A percentile compares a stretch with the other conserved stretches of the same genome.
Conservation (phyloP, 2,113 vertebrate species). For the Vulpes lagopus region DNA sequence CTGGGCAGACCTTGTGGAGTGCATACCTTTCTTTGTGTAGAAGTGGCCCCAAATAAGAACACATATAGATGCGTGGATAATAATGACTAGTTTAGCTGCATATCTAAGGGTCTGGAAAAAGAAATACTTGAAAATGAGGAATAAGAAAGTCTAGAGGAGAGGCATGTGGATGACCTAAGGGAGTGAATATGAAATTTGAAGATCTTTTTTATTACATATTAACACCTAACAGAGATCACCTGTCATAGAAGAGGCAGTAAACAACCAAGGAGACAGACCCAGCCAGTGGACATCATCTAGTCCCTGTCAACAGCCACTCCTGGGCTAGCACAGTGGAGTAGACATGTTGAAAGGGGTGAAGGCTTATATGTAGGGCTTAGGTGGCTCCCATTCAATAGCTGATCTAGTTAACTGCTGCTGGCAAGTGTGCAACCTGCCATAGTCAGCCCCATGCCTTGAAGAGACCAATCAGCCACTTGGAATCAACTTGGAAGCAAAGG, state of each 20-base stretch:
- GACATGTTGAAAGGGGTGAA: too few species aligned
- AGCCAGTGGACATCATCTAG: neutral
- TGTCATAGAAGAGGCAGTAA: neutral
- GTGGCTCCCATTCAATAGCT: neutral
- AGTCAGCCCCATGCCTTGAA: neutral
- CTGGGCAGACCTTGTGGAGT: neutral
- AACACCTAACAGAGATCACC: neutral
- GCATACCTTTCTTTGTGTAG: neutral
- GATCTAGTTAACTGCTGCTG: neutral
- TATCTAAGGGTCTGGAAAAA: neutral
- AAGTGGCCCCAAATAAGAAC: neutral
- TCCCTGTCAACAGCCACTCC: neutral
- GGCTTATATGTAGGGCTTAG: neutral
- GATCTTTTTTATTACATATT: neutral
- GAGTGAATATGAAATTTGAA: neutral
- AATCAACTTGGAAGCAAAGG: neutral
- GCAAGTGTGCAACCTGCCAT: neutral
- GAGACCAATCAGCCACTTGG: neutral
- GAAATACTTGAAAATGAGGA: neutral
- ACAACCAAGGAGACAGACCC: neutral
- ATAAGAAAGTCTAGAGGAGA: constrained; percentile 13
- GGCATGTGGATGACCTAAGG: neutral
- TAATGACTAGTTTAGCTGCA: neutral
- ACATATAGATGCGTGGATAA: neutral
- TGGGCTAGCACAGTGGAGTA: neutral